Conservation (phyloP, 2,113 vertebrate species). For the Gymnogyps californianus region DNA sequence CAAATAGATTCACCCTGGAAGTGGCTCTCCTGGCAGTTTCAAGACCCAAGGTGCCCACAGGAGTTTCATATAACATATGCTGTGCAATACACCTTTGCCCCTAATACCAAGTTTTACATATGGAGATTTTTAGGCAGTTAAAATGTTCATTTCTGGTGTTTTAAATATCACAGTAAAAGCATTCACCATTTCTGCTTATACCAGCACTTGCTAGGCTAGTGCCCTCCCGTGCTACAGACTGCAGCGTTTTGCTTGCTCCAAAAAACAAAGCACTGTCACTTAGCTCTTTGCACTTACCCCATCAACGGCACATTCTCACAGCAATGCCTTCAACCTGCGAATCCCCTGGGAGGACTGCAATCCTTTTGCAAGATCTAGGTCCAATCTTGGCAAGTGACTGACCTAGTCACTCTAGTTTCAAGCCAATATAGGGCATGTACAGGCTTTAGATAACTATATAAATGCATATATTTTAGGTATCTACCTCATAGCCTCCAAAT, state of each 20-base stretch:
- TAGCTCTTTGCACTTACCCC: not conserved
- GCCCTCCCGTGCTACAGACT: not conserved
- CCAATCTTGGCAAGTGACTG: not conserved
- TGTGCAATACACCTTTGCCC: not conserved
- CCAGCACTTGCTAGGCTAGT: not conserved
- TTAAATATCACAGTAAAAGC: not conserved
- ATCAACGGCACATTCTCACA: not conserved
- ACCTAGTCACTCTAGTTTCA: not conserved
- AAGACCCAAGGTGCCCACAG: not conserved
- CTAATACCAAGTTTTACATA: not conserved
- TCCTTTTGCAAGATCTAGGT: not conserved
- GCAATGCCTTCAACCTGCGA: not conserved
- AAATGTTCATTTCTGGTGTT: not conserved
- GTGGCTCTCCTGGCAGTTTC: not conserved
- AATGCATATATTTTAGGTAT: not conserved
- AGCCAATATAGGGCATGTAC: not conserved
- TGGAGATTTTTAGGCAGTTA: not conserved
- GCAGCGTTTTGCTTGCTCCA: not conserved
- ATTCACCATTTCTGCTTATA: not conserved
- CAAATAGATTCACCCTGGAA: not conserved
- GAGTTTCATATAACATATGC: not conserved
- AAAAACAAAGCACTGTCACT: not conserved
- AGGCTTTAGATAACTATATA: not conserved
- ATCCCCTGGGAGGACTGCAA: not conserved
- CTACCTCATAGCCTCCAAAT: not conserved